phyloP scores from a whole-genome alignment of 2,113 vertebrate genomes.

The Oreotrochilus melanogaster region DNA sequence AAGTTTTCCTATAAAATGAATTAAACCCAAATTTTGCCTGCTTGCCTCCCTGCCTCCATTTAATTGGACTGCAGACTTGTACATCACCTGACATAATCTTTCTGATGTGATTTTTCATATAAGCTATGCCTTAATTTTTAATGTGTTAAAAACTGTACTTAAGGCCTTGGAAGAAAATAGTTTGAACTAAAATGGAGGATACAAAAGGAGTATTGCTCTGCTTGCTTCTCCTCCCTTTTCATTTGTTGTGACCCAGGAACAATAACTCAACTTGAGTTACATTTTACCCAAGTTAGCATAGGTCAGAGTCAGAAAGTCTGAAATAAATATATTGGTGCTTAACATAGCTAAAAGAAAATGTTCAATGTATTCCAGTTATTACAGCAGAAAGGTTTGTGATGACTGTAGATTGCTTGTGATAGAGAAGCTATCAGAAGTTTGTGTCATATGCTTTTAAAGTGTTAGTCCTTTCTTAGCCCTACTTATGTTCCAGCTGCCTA shows the following conservation, averaged over 20 bases:
- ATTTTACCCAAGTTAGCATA: not conserved
- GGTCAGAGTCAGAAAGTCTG: not conserved
- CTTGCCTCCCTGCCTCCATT: not conserved
- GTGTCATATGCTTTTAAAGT: not conserved
- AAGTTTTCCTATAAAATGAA: not conserved
- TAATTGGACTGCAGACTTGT: not conserved
- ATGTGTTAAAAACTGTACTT: not conserved
- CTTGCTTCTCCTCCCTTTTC: not conserved
- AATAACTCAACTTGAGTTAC: not conserved
- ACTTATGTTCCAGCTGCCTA: not conserved
- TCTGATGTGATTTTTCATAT: not conserved
- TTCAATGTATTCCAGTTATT: not conserved
- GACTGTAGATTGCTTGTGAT: not conserved
- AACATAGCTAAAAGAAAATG: not conserved
- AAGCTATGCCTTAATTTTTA: not conserved
- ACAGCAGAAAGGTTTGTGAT: not conserved
- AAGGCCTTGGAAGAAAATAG: not conserved
- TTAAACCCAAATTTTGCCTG: not conserved
- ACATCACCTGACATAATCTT: not conserved
- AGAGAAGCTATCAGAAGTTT: not conserved
- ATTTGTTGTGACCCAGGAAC: constrained; percentile 1
- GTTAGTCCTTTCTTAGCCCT: not conserved
- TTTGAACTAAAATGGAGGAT: not conserved
- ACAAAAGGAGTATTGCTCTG: not conserved
- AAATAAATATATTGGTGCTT: not conserved